Percentiles rank a stretch among this genome's conserved stretches.
Evolutionary conservation across 2,888 invertebrate species (phyloP).

Genomic region (Pseudococcus jackbeardsleyi): DNA sequence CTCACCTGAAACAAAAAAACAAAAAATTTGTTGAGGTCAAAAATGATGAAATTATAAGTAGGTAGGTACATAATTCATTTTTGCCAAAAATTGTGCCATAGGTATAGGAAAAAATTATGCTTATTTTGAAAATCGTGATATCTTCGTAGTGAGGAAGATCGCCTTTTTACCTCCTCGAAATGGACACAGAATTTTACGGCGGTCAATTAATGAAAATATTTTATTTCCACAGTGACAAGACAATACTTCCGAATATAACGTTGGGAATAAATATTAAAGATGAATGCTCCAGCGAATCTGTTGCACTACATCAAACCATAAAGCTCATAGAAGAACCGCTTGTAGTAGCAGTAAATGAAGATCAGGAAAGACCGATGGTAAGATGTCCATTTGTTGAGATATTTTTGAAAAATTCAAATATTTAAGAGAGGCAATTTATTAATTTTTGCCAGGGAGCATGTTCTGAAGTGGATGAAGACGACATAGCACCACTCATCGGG

Average conservation of each 20-base stretch:
- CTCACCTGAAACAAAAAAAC: no score
- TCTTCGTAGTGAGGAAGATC: no score
- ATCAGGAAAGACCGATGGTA: neutral
- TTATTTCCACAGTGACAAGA: neutral
- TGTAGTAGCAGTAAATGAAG: neutral
- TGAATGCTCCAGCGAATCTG: conserved; percentile 86
- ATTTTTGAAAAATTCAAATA: neutral
- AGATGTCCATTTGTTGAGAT: neutral
- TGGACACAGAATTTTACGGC: no score
- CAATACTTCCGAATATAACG: conserved; percentile 74
- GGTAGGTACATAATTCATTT: no score
- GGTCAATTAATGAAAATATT: no score
- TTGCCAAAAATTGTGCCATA: no score
- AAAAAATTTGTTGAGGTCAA: no score
- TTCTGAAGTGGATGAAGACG: neutral
- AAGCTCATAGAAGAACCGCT: conserved; percentile 74
- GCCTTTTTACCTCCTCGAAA: no score
- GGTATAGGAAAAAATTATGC: no score
- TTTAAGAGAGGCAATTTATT: no score
- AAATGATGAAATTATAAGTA: no score
- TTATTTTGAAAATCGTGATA: no score
- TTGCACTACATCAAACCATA: conserved; percentile 83
- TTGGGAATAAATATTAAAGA: conserved; percentile 82
- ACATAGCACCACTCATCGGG: conserved; percentile 65
- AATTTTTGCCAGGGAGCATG: neutral